Evolutionary conservation across 1,140 invertebrate species (phyloP).

Genomic region (Ceratoteleas bidentatus): DNA sequence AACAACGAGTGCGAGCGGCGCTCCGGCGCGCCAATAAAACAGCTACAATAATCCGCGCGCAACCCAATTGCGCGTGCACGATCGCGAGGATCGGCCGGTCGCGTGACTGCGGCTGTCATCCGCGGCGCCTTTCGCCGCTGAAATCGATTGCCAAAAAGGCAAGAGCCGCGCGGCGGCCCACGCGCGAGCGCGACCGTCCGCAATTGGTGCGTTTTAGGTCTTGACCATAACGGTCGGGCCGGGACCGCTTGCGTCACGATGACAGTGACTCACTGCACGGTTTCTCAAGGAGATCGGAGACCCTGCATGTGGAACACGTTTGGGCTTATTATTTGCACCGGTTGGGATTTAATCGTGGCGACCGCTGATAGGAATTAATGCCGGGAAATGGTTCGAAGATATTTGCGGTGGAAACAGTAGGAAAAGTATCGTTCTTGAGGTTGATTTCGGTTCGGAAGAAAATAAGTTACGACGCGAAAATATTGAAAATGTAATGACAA

Average conservation of each 20-base stretch:
- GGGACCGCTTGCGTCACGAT: constrained; percentile 70
- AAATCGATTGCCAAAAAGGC: constrained; percentile 67
- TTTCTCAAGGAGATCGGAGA: constrained; percentile 43
- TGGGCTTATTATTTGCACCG: constrained; percentile 9
- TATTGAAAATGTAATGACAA: too few relatives aligned
- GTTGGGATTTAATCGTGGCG: too few relatives aligned
- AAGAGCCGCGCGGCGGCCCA: constrained; percentile 57
- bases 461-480: too few relatives aligned
- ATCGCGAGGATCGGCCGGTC: constrained; percentile 35
- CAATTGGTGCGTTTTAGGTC: constrained; percentile 66
- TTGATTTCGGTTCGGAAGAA: too few relatives aligned
- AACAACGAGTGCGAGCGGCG: constrained; percentile 26
- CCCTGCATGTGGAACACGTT: constrained; percentile 12
- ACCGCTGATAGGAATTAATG: too few relatives aligned
- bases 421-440: too few relatives aligned
- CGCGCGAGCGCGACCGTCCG: constrained; percentile 48
- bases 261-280: constrained; percentile 70
- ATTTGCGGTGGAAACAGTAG: too few relatives aligned
- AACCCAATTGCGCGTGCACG: constrained; percentile 28
- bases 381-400: too few relatives aligned
- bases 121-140: constrained; percentile 57
- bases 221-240: constrained; percentile 75
- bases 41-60: constrained; percentile 32
- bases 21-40: constrained; percentile 28
- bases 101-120: constrained; percentile 53